Evolutionary conservation across 2,888 invertebrate genomes (phyloP).

Genomic region (Anthoptus insignis): DNA sequence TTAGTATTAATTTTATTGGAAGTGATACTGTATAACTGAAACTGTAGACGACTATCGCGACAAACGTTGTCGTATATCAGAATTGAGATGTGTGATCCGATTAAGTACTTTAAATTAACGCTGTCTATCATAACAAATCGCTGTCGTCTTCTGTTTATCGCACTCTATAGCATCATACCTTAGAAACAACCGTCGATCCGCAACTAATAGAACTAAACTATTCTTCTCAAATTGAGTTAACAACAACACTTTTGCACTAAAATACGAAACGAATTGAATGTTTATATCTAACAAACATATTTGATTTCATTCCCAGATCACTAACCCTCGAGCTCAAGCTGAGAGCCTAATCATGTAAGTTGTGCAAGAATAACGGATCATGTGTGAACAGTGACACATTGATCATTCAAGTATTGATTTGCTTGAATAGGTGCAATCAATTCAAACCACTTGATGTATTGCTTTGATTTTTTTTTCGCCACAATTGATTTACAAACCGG

Average conservation of each 20-base stretch:
- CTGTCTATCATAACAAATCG: too few relatives aligned
- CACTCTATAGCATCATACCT: too few relatives aligned
- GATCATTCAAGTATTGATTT: constrained; percentile 30
- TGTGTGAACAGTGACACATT: constrained; percentile 32
- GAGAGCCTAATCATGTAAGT: constrained; percentile 11
- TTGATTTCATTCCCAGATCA: background rate
- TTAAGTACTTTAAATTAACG: too few relatives aligned
- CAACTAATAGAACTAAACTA: constrained; percentile 49
- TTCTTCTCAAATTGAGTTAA: background rate
- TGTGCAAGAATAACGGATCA: constrained; percentile 29
- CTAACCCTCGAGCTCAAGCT: background rate
- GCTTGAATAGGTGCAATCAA: constrained; percentile 27
- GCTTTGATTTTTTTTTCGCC: constrained; percentile 26
- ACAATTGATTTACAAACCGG: constrained; percentile 26
- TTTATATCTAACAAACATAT: background rate
- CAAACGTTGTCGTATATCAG: too few relatives aligned
- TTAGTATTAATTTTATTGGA: too few relatives aligned
- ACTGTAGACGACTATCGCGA: too few relatives aligned
- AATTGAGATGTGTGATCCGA: too few relatives aligned
- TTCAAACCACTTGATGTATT: constrained; percentile 32
- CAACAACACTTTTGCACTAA: too few relatives aligned
- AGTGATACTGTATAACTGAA: too few relatives aligned
- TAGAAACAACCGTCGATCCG: constrained; percentile 38
- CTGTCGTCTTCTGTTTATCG: too few relatives aligned
- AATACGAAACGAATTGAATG: background rate